A percentile compares a stretch with the other conserved stretches of the same genome.
Conservation (phyloP, 2,888 invertebrate genomes). For the Pycnomerus fuliginosus region DNA sequence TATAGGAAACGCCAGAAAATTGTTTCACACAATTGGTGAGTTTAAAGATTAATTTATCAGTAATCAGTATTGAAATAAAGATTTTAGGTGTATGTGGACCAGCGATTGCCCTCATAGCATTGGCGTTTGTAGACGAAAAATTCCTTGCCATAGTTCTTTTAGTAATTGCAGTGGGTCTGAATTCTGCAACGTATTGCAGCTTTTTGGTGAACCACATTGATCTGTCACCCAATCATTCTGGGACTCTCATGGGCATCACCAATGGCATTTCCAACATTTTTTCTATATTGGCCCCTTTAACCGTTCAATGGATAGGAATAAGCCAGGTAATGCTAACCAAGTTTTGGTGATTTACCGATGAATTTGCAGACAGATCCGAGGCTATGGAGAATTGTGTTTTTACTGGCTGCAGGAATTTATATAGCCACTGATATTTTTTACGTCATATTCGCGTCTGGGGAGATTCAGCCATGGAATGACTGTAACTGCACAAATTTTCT, state of each 20-base stretch:
- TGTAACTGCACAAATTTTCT: too few species aligned
- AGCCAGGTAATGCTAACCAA: too few species aligned
- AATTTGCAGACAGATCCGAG: constrained; percentile 57
- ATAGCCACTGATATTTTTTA: constrained; percentile 66
- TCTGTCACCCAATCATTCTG: constrained; percentile 78
- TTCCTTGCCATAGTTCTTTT: constrained; percentile 62
- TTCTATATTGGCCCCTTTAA: constrained; percentile 72
- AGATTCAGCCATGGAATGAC: constrained; percentile 68
- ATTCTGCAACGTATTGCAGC: constrained; percentile 66
- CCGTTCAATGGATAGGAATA: constrained; percentile 66
- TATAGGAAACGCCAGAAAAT: constrained; percentile 59
- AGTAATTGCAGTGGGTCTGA: constrained; percentile 68
- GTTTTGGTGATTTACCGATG: too few species aligned
- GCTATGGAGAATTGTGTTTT: constrained; percentile 72
- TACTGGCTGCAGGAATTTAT: constrained; percentile 67
- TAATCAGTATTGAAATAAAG: too few species aligned
- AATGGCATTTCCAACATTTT: constrained; percentile 73
- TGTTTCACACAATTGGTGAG: constrained; percentile 57
- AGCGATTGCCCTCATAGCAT: constrained; percentile 62
- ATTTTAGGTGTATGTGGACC: too few species aligned
- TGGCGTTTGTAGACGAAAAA: constrained; percentile 62
- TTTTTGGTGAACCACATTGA: constrained; percentile 77
- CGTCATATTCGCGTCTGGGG: constrained; percentile 62
- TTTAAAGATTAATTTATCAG: too few species aligned
- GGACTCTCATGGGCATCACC: constrained; percentile 78